Percentiles rank a stretch among this genome's conserved stretches.
These are phyloP conservation scores for Phenganax marumi DNA, from an alignment of 92 coral and sea anemone species.

Conservation along the genomic window DNA sequence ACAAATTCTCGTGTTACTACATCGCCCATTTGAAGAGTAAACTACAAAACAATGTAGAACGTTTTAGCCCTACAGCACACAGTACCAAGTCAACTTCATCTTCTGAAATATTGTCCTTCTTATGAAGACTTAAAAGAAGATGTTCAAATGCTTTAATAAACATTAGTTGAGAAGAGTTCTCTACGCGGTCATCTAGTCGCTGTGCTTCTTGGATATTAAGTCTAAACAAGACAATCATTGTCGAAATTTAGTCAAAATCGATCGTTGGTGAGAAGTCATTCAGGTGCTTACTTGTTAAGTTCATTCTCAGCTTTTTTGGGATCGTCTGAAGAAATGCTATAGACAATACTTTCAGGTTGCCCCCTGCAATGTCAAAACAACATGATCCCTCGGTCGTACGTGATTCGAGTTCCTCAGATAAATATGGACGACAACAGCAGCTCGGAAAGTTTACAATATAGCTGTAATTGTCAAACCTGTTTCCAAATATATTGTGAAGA, in stretches of 20 bases:
- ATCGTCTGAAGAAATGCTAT: conserved; percentile 67
- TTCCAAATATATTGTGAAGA: not conserved
- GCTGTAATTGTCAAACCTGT: not conserved
- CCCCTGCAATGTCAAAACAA: too few species aligned
- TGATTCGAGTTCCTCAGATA: too few species aligned
- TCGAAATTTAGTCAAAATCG: not conserved
- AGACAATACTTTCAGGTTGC: conserved; percentile 75
- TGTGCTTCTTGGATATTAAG: conserved; percentile 84
- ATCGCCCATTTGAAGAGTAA: not conserved
- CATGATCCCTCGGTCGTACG: too few species aligned
- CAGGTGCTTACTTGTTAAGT: conserved; percentile 68
- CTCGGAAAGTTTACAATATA: not conserved
- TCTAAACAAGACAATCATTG: conserved; percentile 44
- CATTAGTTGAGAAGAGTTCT: conserved; percentile 73
- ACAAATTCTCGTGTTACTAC: not conserved
- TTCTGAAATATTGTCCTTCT: conserved; percentile 77
- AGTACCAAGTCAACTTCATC: conserved; percentile 70
- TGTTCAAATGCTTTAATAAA: conserved; percentile 67
- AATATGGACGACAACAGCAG: not conserved
- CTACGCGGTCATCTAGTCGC: conserved; percentile 70
- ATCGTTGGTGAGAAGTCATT: not conserved
- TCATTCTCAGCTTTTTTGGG: conserved; percentile 85
- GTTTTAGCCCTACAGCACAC: not conserved
- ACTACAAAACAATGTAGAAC: not conserved
- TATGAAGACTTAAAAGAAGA: conserved; percentile 73